phyloP scores from a whole-genome alignment of 2,797 vertebrate species.

The Malacoraja senta region DNA sequence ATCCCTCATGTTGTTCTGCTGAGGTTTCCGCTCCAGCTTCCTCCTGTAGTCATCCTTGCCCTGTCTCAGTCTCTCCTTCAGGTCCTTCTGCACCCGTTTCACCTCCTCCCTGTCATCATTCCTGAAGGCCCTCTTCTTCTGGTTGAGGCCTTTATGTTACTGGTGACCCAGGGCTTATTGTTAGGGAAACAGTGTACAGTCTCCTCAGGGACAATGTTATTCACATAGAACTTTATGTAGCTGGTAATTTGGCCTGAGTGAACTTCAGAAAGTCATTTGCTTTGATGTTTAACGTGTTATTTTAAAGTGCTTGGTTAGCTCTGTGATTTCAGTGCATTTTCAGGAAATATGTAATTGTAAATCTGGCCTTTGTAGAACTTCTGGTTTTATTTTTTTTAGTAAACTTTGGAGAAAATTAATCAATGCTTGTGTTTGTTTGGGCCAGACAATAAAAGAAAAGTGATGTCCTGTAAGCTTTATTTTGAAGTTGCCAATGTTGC shows the following conservation, averaged over 20 bases:
- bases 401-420: background rate
- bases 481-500: background rate
- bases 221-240: too few species aligned
- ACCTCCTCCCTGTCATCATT: too few species aligned
- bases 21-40: too few species aligned
- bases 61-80: too few species aligned
- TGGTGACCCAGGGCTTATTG: too few species aligned
- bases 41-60: too few species aligned
- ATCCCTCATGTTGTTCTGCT: too few species aligned
- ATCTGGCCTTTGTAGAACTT: background rate
- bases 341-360: background rate
- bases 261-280: background rate
- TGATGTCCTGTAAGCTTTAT: background rate
- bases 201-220: too few species aligned
- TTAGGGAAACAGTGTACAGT: too few species aligned
- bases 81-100: too few species aligned
- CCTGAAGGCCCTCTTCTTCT: too few species aligned
- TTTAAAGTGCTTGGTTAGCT: background rate
- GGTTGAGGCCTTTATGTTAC: too few species aligned
- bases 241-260: background rate
- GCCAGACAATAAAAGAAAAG: background rate
- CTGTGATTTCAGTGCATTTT: background rate
- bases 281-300: background rate
- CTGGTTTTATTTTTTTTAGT: background rate
- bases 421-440: background rate